Evolutionary conservation across 1,140 invertebrate species (phyloP).

Genomic region (Drosophila pruinosa): DNA sequence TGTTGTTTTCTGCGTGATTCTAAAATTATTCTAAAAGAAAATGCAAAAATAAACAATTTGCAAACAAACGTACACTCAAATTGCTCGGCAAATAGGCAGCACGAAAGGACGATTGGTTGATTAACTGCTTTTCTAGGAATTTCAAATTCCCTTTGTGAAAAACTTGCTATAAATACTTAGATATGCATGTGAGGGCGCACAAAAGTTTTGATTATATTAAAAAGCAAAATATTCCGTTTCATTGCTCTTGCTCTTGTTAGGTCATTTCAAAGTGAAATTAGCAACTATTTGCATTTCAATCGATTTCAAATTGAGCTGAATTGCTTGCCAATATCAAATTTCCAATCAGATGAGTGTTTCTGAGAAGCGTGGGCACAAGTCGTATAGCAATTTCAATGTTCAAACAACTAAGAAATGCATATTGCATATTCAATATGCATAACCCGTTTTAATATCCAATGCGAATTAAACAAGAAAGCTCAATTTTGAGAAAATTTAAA

Average conservation of each 20-base stretch:
- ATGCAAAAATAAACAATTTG: slow-evolving; percentile 1
- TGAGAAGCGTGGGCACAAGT: background rate
- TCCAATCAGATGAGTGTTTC: slow-evolving; percentile 5
- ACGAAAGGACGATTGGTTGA: slow-evolving; percentile 28
- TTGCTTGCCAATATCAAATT: slow-evolving; percentile 7
- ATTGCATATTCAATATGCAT: background rate
- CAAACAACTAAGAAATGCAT: background rate
- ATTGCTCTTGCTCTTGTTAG: slow-evolving; percentile 1
- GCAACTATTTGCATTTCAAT: slow-evolving; percentile 37
- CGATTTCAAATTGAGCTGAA: slow-evolving; percentile 22
- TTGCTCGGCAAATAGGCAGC: slow-evolving; percentile 62
- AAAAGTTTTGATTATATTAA: slow-evolving; percentile 50
- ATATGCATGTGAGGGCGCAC: background rate
- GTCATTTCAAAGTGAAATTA: slow-evolving; percentile 28
- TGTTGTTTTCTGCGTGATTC: slow-evolving; percentile 35
- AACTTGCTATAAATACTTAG: slow-evolving; percentile 1
- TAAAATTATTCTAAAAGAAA: slow-evolving; percentile 23
- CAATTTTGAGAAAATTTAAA: no score
- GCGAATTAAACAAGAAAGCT: no score
- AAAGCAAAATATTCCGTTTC: slow-evolving; percentile 11
- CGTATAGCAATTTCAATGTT: background rate
- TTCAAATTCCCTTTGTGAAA: slow-evolving; percentile 52
- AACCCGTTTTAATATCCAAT: background rate
- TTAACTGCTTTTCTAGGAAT: slow-evolving; percentile 18
- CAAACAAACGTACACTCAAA: slow-evolving; percentile 39